Percentiles rank a stretch among this genome's conserved stretches.
Conservation (phyloP, 2,113 vertebrate genomes). For the Acrocephalus arundinaceus region DNA sequence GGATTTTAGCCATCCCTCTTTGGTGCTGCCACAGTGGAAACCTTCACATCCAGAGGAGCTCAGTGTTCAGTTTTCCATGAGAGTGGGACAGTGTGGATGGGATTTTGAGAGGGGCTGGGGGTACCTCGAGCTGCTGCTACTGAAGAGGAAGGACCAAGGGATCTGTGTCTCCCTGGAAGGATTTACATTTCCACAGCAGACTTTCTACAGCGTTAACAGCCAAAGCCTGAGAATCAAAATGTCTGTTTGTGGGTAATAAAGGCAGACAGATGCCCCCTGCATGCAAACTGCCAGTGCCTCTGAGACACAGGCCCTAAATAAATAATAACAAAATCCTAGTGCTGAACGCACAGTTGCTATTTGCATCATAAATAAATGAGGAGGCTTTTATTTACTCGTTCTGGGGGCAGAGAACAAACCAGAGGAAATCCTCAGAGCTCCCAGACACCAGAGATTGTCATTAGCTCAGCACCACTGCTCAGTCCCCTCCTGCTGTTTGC, state of each 20-base stretch:
- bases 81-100: background rate
- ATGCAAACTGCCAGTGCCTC: constrained; percentile 58
- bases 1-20: background rate
- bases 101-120: background rate
- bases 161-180: background rate
- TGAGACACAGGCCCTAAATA: constrained; percentile 79
- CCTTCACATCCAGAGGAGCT: background rate
- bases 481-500: background rate
- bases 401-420: background rate
- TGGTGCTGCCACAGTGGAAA: background rate
- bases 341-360: constrained; percentile 72
- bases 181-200: background rate
- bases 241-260: constrained; percentile 52
- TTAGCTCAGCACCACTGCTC: background rate
- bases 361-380: constrained; percentile 89
- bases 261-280: constrained; percentile 61
- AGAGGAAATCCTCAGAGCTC: background rate
- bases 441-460: background rate
- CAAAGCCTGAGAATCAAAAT: constrained; percentile 27
- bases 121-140: background rate
- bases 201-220: constrained; percentile 1
- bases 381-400: constrained; percentile 76
- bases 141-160: background rate
- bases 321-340: constrained; percentile 82
- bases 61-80: background rate